phyloP scores from a whole-genome alignment of 2,113 vertebrate species.

The Mus pahari region DNA sequence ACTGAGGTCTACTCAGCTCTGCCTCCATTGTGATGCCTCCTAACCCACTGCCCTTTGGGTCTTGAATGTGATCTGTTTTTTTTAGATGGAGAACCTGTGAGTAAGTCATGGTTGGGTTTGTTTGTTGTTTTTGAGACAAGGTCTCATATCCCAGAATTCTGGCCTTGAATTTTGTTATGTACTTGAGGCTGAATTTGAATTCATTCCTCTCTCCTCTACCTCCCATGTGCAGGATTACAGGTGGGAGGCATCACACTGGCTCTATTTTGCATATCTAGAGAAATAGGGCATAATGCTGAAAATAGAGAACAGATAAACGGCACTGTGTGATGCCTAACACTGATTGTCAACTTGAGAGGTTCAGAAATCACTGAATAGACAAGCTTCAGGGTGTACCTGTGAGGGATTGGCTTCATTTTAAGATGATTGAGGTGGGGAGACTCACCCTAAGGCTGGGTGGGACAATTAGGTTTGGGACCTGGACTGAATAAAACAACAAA shows the following conservation, averaged over 20 bases:
- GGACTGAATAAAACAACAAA: not conserved
- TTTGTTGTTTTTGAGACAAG: not conserved
- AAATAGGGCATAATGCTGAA: conserved; percentile 14
- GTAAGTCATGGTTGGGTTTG: not conserved
- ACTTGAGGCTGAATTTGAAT: not conserved
- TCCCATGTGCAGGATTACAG: not conserved
- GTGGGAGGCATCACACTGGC: not conserved
- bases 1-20: not conserved
- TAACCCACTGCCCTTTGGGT: not conserved
- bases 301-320: conserved; percentile 30
- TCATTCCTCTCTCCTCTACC: not conserved
- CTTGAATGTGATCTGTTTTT: conserved; percentile 4
- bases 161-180: not conserved
- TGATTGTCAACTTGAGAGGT: not conserved
- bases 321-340: not conserved
- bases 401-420: not conserved
- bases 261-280: not conserved
- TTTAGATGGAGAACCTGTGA: conserved; percentile 55
- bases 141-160: not conserved
- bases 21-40: not conserved
- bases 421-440: not conserved
- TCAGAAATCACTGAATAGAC: not conserved
- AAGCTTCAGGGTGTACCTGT: not conserved
- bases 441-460: too few species aligned
- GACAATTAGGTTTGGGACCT: not conserved